phyloP scores from a whole-genome alignment of 2,113 vertebrate genomes.

The Cettia cetti region DNA sequence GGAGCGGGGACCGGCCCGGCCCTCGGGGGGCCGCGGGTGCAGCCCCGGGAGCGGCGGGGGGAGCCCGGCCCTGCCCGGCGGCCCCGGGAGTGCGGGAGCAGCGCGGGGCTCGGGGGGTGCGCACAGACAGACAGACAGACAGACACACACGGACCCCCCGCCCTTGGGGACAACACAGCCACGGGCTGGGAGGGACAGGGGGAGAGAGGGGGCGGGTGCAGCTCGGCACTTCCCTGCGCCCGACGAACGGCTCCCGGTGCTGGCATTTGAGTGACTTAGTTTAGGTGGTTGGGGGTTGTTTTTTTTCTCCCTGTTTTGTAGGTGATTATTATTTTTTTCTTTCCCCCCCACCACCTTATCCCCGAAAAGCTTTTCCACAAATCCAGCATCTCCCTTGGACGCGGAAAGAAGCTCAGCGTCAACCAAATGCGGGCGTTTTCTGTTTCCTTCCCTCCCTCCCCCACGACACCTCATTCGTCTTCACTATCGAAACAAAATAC shows the following conservation, averaged over 20 bases:
- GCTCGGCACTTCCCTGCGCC: background rate
- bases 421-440: background rate
- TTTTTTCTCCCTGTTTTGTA: background rate
- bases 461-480: background rate
- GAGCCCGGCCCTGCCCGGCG: background rate
- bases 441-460: background rate
- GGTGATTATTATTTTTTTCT: background rate
- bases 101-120: no score
- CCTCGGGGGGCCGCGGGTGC: background rate
- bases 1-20: background rate
- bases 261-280: background rate
- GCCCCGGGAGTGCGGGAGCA: background rate
- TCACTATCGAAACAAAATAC: slow-evolving; percentile 24
- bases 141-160: background rate
- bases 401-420: slow-evolving; percentile 25
- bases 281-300: background rate
- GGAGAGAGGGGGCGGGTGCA: background rate
- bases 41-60: background rate
- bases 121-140: background rate
- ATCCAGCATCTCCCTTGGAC: slow-evolving; percentile 11
- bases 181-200: background rate
- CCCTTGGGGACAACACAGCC: background rate
- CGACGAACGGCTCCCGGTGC: background rate
- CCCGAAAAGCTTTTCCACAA: background rate
- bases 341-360: no score